Percentiles rank a stretch among this genome's conserved stretches.
These are phyloP conservation scores for Hemiprocne comata DNA, from an alignment of 2,113 vertebrate species.

Conservation along the genomic window DNA sequence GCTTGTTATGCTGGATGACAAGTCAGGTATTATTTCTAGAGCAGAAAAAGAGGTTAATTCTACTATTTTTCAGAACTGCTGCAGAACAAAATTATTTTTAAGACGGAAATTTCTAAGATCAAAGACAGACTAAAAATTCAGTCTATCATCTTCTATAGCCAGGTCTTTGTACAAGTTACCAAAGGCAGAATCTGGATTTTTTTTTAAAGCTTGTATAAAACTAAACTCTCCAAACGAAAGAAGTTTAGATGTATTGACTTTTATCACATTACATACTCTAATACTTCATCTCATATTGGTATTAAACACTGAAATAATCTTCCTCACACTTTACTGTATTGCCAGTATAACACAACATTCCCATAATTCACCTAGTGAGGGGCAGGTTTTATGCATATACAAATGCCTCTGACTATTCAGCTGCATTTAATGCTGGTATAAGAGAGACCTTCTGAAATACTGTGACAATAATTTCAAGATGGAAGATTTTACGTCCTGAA, in stretches of 20 bases:
- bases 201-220: background rate
- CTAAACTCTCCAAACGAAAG: background rate
- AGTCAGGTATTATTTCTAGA: constrained; percentile 80
- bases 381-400: background rate
- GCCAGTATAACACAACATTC: background rate
- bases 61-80: constrained; percentile 2
- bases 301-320: background rate
- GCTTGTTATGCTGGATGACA: constrained; percentile 85
- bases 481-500: background rate
- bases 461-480: background rate
- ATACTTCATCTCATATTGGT: background rate
- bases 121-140: background rate
- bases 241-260: background rate
- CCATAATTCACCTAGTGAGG: background rate
- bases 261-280: background rate
- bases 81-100: background rate
- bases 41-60: constrained; percentile 49
- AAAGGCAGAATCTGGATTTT: background rate
- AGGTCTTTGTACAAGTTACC: background rate
- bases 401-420: background rate
- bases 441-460: background rate
- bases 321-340: background rate
- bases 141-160: background rate
- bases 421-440: background rate
- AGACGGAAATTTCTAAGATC: background rate